Evolutionary conservation across 37 sponge, comb jelly and placozoan genomes (phyloP).

Genomic region (Chondrilla cf. caribensis): DNA sequence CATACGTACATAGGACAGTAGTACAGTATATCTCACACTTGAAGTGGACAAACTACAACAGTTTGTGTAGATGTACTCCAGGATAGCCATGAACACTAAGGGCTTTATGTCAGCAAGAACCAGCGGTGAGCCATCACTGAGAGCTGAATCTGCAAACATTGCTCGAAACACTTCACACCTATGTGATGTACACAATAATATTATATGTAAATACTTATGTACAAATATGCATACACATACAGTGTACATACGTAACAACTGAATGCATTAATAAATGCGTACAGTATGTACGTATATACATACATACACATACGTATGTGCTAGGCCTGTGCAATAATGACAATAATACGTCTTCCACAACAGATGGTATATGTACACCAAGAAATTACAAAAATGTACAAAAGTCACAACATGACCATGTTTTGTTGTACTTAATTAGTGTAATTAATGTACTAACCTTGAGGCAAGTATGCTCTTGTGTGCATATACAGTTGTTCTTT

Average conservation of each 20-base stretch:
- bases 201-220: too few relatives aligned
- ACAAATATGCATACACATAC: too few relatives aligned
- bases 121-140: slow-evolving; percentile 53
- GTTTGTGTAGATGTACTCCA: slow-evolving; percentile 98
- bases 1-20: background rate
- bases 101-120: slow-evolving; percentile 95
- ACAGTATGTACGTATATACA: too few relatives aligned
- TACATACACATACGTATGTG: background rate
- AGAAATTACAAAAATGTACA: too few relatives aligned
- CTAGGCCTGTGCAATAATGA: too few relatives aligned
- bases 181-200: too few relatives aligned
- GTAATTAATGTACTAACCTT: too few relatives aligned
- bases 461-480: slow-evolving; percentile 84
- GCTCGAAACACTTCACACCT: slow-evolving; percentile 97
- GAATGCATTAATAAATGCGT: background rate
- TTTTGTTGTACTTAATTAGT: too few relatives aligned
- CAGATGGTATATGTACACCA: too few relatives aligned
- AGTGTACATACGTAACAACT: background rate
- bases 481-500: slow-evolving; percentile 75
- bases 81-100: slow-evolving; percentile 73
- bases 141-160: slow-evolving; percentile 84
- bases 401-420: too few relatives aligned
- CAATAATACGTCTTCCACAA: too few relatives aligned
- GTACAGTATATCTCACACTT: slow-evolving; percentile 46
- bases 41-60: slow-evolving; percentile 76